Base-by-base conservation (phyloP, 2,888 invertebrate species). In the Schrankia costaestrigalis region DNA sequence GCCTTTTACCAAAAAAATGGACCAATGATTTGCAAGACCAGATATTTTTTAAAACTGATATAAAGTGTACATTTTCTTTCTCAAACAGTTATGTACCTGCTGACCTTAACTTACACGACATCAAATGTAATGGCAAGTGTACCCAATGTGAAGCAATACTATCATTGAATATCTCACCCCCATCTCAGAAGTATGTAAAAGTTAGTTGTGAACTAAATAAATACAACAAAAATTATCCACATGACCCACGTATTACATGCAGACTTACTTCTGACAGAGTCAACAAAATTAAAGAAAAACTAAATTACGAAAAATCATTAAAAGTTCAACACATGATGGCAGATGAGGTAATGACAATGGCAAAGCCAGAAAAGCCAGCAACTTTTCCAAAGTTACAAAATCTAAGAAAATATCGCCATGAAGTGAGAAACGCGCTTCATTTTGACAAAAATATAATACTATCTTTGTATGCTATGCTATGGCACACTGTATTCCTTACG, bases 121-220 rank as follows among this genome's bases (percentile, higher is more conserved):
- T 41, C 21, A 35, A 35, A 41, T 41, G 31, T 21, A 9, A 31
- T 28, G 41, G 41, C 26, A 35, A 23, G 26, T 41, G 36, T 37
- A 41, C 36, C 19, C 36, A 41, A 27, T 41, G 41, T 41, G 36
- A 24, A 18, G 41, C 33, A 18, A 31, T 26, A 33, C 29, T 41
- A 30, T 24, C 30, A 30, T 11, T 41, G 3, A 27, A 19, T 24
- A 24, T 41, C 19, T 6, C n/a, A 27, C 36, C 41, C 17, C 22
- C 27, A 30, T 30, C 33, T 30, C 12, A 8, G 8, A 41, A 36
- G 36, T 41, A 32, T 9, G 13, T 35, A 41, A 11, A 31, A 25
- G 32, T 41, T 27, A 31, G 25, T 35, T 41, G 35, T 19, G 5
- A 8, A 19, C 2, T 19, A 8, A 19, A 2, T 19, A 3, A 3